Percentiles rank a stretch among this genome's conserved stretches.
Conservation (phyloP, 2,888 invertebrate species). For the Eustalomyia histrio region DNA sequence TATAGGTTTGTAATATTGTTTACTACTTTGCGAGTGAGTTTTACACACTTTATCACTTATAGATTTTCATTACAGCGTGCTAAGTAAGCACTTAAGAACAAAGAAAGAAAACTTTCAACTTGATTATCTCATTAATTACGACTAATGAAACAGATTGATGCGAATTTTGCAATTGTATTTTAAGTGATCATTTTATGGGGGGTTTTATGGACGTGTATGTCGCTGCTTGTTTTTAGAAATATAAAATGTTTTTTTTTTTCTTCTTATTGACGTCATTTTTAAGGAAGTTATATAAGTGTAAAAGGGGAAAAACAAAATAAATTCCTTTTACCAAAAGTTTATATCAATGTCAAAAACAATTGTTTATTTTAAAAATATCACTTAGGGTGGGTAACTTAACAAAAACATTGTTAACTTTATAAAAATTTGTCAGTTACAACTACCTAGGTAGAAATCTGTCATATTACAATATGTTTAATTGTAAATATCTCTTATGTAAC, state of each 20-base stretch:
- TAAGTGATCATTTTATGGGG: slow-evolving; percentile 21
- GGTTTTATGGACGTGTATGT: background rate
- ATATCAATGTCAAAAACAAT: no score
- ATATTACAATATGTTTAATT: no score
- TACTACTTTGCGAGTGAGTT: slow-evolving; percentile 3
- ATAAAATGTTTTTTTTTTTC: background rate
- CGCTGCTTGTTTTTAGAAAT: background rate
- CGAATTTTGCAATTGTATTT: slow-evolving; percentile 50
- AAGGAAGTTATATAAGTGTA: background rate
- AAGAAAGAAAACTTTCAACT: slow-evolving; percentile 70
- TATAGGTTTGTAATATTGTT: background rate
- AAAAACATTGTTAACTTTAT: no score
- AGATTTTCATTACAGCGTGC: slow-evolving; percentile 46
- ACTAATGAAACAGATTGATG: slow-evolving; percentile 72
- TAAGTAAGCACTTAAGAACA: slow-evolving; percentile 49
- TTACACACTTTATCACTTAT: slow-evolving; percentile 28
- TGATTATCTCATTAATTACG: slow-evolving; percentile 74
- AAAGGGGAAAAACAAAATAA: no score
- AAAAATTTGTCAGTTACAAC: no score
- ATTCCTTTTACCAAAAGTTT: no score
- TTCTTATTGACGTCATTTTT: no score
- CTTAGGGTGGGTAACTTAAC: no score
- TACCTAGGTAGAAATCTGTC: no score
- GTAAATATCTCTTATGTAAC: no score
- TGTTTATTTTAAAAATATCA: no score